These are phyloP conservation scores for Drosophila birchii DNA, from an alignment of 2,888 invertebrate genomes.

Conservation along the genomic window DNA sequence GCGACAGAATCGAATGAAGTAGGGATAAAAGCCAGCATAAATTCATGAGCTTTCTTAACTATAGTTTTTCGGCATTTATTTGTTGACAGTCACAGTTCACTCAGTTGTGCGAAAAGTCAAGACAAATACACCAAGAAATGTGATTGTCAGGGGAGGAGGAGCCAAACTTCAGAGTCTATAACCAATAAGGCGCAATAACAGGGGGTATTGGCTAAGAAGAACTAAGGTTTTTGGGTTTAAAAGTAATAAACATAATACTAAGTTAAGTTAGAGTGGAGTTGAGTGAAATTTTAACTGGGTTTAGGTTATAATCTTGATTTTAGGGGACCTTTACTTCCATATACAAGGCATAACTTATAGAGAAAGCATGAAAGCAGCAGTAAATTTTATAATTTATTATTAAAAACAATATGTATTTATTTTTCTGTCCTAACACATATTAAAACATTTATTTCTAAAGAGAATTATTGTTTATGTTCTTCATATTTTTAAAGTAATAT, in stretches of 20 bases:
- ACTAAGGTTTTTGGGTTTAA: neutral
- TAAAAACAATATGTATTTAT: neutral
- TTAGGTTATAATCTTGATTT: neutral
- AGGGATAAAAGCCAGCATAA: slow-evolving; percentile 22
- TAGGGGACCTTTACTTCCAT: neutral
- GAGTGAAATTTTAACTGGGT: neutral
- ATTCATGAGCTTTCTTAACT: slow-evolving; percentile 54
- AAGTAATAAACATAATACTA: neutral
- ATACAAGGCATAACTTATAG: neutral
- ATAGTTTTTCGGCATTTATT: slow-evolving; percentile 48
- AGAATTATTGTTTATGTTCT: fast-evolving
- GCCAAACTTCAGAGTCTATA: neutral
- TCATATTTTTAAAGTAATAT: fast-evolving
- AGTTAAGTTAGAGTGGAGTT: neutral
- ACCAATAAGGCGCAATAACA: neutral
- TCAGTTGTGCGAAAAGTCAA: slow-evolving; percentile 58
- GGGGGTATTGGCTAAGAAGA: neutral
- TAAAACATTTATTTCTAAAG: neutral
- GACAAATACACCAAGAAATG: slow-evolving; percentile 41
- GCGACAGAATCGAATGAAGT: slow-evolving; percentile 33
- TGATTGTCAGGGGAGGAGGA: slow-evolving; percentile 14
- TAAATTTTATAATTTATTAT: neutral
- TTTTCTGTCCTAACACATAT: neutral
- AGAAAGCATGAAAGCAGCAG: neutral
- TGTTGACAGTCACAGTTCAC: slow-evolving; percentile 63